phyloP scores from a whole-genome alignment of 2,797 vertebrate genomes.

The Sparus aurata region DNA sequence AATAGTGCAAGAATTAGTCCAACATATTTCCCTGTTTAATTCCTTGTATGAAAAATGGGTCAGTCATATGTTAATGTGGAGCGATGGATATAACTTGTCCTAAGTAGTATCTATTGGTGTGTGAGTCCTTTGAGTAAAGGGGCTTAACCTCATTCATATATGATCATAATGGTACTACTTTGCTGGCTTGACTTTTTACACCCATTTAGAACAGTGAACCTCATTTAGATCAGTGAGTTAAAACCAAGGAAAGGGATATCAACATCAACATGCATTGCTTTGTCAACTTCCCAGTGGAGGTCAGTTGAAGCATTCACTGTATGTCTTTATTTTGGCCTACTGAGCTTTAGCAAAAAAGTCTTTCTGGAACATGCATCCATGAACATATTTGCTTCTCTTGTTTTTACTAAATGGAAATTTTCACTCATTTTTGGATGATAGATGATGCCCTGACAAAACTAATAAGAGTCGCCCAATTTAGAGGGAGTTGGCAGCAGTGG shows the following conservation, averaged over 20 bases:
- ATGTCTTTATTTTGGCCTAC: background rate
- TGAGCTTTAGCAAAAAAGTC: conserved; percentile 9
- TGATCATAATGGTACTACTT: background rate
- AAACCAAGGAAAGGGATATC: background rate
- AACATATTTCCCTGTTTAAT: conserved; percentile 49
- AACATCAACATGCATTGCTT: background rate
- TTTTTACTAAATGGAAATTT: conserved; percentile 49
- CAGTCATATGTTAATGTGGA: conserved; percentile 36
- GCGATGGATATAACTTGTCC: conserved; percentile 22
- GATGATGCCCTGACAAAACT: conserved; percentile 71
- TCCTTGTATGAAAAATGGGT: conserved; percentile 58
- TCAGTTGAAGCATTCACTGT: conserved; percentile 3
- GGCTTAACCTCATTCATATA: conserved; percentile 22
- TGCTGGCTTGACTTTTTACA: conserved; percentile 3
- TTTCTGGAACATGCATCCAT: background rate
- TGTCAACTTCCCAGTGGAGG: background rate
- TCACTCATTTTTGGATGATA: conserved; percentile 54
- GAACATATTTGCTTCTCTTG: conserved; percentile 27
- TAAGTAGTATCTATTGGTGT: background rate
- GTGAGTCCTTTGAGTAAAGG: conserved; percentile 16
- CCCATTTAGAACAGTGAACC: conserved; percentile 6
- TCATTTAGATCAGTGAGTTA: background rate
- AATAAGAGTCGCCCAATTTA: conserved; percentile 54
- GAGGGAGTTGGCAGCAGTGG: conserved; percentile 30
- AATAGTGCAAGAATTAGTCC: conserved; percentile 54